A percentile compares a stretch with the other conserved stretches of the same genome.
phyloP scores from a whole-genome alignment of 1,140 invertebrate genomes.

The Battus philenor region DNA sequence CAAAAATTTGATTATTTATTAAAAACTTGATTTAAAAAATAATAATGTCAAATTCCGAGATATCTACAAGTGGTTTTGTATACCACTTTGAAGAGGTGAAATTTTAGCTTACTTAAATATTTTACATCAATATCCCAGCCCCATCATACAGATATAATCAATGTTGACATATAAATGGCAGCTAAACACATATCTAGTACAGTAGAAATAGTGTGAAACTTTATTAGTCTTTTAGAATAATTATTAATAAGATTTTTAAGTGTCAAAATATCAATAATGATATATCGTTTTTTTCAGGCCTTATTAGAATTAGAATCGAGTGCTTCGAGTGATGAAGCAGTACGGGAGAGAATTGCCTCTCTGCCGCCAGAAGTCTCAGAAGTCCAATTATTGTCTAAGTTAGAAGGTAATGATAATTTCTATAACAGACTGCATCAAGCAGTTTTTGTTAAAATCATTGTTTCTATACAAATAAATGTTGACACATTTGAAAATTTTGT shows the following conservation, averaged over 20 bases:
- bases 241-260: neutral
- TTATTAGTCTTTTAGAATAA: too few relatives aligned
- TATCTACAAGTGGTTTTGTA: too few relatives aligned
- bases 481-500: constrained; percentile 26
- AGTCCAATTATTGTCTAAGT: constrained; percentile 87
- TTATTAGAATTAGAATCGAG: constrained; percentile 93
- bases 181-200: too few relatives aligned
- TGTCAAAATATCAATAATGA: neutral
- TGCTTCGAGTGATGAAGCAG: constrained; percentile 94
- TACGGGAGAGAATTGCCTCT: constrained; percentile 94
- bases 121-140: too few relatives aligned
- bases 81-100: too few relatives aligned
- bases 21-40: too few relatives aligned
- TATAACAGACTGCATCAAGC: constrained; percentile 19
- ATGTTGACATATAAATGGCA: too few relatives aligned
- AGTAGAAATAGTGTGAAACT: too few relatives aligned
- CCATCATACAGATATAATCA: too few relatives aligned
- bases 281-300: constrained; percentile 53
- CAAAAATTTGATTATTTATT: too few relatives aligned
- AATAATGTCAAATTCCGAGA: too few relatives aligned
- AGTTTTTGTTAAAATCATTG: constrained; percentile 21
- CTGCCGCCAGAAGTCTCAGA: constrained; percentile 96
- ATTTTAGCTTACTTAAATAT: too few relatives aligned
- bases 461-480: constrained; percentile 31
- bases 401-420: constrained; percentile 79